Evolutionary conservation across 2,797 vertebrate genomes (phyloP).

Genomic region (Coregonus ussuriensis): DNA sequence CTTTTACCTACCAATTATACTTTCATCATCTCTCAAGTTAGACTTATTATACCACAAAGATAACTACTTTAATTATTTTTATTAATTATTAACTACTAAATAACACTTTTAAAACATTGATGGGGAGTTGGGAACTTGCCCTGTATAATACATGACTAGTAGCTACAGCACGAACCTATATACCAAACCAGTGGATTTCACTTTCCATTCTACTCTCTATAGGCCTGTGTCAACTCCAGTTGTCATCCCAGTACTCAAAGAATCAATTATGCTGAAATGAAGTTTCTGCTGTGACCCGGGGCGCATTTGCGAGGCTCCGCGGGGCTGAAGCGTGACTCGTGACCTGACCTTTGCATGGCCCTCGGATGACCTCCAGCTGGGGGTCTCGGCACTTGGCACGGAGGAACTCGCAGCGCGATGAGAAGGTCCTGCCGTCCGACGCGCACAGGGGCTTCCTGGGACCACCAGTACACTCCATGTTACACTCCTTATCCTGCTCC

Average conservation of each 20-base stretch:
- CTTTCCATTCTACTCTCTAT: not conserved
- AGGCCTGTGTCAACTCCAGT: constrained; percentile 51
- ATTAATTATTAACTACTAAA: not conserved
- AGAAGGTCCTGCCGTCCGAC: constrained; percentile 93
- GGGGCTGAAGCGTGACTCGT: constrained; percentile 66
- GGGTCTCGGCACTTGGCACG: constrained; percentile 96
- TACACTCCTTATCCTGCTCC: constrained; percentile 95
- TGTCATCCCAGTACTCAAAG: constrained; percentile 61
- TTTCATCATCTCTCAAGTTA: not conserved
- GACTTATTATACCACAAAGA: not conserved
- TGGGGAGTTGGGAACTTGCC: not conserved
- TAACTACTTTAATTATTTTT: too few species aligned
- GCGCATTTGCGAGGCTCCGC: constrained; percentile 49
- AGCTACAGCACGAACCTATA: not conserved
- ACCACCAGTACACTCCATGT: constrained; percentile 84
- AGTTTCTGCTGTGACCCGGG: constrained; percentile 59
- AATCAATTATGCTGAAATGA: constrained; percentile 71
- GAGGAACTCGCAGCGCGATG: constrained; percentile 93
- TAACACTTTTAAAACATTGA: not conserved
- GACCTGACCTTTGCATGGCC: constrained; percentile 94
- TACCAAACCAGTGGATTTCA: not conserved
- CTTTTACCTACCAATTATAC: not conserved
- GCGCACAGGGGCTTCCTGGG: constrained; percentile 90
- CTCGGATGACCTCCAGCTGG: constrained; percentile 90
- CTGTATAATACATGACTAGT: not conserved